Base-by-base conservation (phyloP, 1,140 invertebrate species). In the Trialeurodes vaporariorum region DNA sequence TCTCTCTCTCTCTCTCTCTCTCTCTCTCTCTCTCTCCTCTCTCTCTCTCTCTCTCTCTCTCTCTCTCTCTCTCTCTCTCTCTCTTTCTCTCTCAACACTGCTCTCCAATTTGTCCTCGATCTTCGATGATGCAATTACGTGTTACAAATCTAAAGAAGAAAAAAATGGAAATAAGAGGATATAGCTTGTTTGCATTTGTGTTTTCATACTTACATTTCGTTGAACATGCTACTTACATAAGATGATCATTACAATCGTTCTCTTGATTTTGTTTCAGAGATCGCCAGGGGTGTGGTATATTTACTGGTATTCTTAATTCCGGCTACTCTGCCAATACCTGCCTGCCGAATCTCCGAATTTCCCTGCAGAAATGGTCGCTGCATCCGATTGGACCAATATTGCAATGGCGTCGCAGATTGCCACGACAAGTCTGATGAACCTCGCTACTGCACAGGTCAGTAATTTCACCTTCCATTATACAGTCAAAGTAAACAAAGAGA, bases 371-470 rank as follows among this genome's bases (percentile, higher is more conserved):
- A 86, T 72, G 88, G 86, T 64, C 84, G 83, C 69, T 94, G 92
- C 78, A 84, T 94, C 70, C 85, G 88, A n/a, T 82, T 89, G 63
- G 90, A 93, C 77, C 83, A 85, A 67, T 94, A 89, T 76, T 94
- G 92, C 77, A 91, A 94, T 77, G 90, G 89, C 27, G 79, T 79
- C 70, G 84, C 90, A 75, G 90, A 94, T 77, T 94, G 92, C 75
- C 85, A 86, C 17, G 91, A 93, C 79, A 81, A 82, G 64, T 90
- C 87, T 69, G 92, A 94, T 77, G 92, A 94, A 78, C 90, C 91
- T 23, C 77, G 83, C 66, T 84, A 86, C 73, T 94, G 92, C 76
- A 90, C 89, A 75, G 86, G 87, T 88, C 76, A 80, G 79, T 78
- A 61, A 59, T 27, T 27, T 17, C 34, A 9, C 34, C 34, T 49